Conservation (phyloP, 2,797 vertebrate species). For the Halcyon smyrnensis region DNA sequence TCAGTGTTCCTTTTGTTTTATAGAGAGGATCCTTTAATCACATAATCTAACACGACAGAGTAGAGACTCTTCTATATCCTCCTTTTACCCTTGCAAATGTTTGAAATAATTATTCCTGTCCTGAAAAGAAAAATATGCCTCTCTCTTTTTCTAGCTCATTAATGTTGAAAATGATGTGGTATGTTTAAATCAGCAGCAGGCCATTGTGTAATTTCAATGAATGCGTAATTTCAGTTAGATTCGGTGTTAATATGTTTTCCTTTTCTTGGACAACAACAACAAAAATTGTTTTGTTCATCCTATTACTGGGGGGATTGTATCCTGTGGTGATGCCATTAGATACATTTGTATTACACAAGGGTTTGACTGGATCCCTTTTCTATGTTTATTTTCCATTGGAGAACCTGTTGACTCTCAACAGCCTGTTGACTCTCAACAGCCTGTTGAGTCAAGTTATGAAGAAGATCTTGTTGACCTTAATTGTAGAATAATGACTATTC, state of each 20-base stretch:
- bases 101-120: neutral
- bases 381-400: neutral
- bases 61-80: neutral
- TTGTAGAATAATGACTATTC: neutral
- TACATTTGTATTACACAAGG: neutral
- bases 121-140: neutral
- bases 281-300: neutral
- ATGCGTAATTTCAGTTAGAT: neutral
- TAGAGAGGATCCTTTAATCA: neutral
- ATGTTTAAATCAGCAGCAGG: neutral
- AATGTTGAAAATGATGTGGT: neutral
- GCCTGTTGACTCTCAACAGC: neutral
- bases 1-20: neutral
- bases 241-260: neutral
- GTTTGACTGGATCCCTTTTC: neutral
- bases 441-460: neutral
- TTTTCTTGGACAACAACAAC: neutral
- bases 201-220: neutral
- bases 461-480: neutral
- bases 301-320: neutral
- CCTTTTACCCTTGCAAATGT: neutral
- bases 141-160: neutral
- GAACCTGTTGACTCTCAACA: neutral
- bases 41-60: neutral
- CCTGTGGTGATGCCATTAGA: neutral